A percentile compares a stretch with the other conserved stretches of the same genome.
Evolutionary conservation across 2,797 vertebrate species (phyloP).

Genomic region (Cyclopterus lumpus): DNA sequence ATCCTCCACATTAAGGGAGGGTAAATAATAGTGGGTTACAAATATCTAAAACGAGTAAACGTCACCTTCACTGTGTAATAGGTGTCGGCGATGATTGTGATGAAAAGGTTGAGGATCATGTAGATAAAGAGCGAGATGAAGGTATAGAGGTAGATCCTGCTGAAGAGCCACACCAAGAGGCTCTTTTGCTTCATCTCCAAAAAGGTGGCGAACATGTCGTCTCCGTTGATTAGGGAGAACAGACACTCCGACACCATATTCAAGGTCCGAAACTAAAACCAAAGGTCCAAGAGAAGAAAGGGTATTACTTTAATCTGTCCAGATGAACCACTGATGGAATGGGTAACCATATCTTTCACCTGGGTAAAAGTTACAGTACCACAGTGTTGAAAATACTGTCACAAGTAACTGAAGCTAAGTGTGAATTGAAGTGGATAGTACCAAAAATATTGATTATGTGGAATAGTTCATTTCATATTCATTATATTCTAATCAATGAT

Average conservation of each 20-base stretch:
- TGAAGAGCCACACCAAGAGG: conserved; percentile 92
- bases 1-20: neutral
- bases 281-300: neutral
- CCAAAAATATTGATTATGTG: neutral
- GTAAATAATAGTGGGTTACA: neutral
- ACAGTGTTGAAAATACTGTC: neutral
- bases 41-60: neutral
- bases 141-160: conserved; percentile 90
- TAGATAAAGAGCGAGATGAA: conserved; percentile 85
- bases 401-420: neutral
- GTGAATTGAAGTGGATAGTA: neutral
- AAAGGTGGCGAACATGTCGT: conserved; percentile 96
- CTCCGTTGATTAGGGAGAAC: conserved; percentile 95
- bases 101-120: conserved; percentile 86
- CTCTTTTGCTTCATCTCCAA: conserved; percentile 90
- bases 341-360: neutral
- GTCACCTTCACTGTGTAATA: conserved; percentile 96
- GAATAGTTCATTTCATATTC: neutral
- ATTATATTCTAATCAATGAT: neutral
- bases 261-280: conserved; percentile 89
- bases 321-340: neutral
- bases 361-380: neutral
- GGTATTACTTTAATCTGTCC: neutral
- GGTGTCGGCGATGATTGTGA: conserved; percentile 91
- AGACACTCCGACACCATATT: conserved; percentile 94